Percentiles rank a stretch among this genome's conserved stretches.
These are phyloP conservation scores for Malurus elegans DNA, from an alignment of 2,113 vertebrate species.

Conservation along the genomic window DNA sequence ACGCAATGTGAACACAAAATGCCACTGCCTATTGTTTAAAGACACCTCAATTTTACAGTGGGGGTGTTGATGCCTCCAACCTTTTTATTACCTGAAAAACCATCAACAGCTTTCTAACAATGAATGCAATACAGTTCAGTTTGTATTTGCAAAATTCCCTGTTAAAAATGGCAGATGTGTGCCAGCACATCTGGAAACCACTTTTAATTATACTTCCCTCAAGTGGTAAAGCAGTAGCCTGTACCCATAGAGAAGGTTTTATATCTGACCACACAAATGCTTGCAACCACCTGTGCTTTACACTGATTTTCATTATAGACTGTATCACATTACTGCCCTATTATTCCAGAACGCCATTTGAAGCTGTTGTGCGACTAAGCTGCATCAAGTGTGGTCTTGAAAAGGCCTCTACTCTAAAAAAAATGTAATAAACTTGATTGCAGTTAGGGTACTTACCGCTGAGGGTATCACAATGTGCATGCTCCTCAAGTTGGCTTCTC, in stretches of 20 bases:
- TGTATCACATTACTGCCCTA: slow-evolving; percentile 48
- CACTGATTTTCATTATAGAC: slow-evolving; percentile 49
- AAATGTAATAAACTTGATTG: slow-evolving; percentile 45
- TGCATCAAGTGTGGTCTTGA: slow-evolving; percentile 54
- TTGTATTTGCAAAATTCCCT: slow-evolving; percentile 39
- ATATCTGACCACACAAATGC: slow-evolving; percentile 60
- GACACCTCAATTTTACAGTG: background rate
- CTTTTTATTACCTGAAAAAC: slow-evolving; percentile 55
- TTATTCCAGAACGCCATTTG: slow-evolving; percentile 55
- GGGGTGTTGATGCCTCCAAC: slow-evolving; percentile 16
- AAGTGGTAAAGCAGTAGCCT: slow-evolving; percentile 46
- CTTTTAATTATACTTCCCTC: slow-evolving; percentile 66
- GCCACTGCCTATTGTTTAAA: background rate
- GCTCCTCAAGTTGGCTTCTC: background rate
- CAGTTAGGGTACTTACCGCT: slow-evolving; percentile 44
- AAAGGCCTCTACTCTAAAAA: slow-evolving; percentile 37
- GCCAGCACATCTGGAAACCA: slow-evolving; percentile 69
- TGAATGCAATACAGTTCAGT: slow-evolving; percentile 10
- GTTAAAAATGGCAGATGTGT: slow-evolving; percentile 21
- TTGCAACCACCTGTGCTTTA: slow-evolving; percentile 59
- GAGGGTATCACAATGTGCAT: background rate
- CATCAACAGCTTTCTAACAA: slow-evolving; percentile 40
- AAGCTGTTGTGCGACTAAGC: slow-evolving; percentile 53
- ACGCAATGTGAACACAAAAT: background rate
- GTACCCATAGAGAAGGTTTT: slow-evolving; percentile 17